Conservation (phyloP, 53 echinoderm and acorn worm genomes). For the Temnopleurus reevesii region DNA sequence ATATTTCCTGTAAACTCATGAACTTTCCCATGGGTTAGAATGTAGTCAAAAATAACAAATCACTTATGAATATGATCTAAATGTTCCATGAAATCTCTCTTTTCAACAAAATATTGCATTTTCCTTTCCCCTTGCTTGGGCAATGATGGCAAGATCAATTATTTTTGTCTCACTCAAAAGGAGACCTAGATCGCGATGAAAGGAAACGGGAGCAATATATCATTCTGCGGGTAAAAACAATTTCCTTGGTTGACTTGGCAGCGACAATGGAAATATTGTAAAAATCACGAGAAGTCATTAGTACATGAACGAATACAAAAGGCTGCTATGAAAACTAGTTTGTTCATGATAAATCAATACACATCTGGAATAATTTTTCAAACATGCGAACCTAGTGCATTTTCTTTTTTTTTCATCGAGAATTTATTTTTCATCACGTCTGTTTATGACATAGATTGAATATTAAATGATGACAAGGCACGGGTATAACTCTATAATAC, state of each 20-base stretch:
- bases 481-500: no score
- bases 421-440: no score
- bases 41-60: conserved; percentile 5
- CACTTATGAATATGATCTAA: neutral
- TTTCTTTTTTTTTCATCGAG: no score
- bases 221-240: conserved; percentile 4
- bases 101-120: neutral
- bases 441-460: no score
- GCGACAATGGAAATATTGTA: neutral
- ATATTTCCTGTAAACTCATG: neutral
- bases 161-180: conserved; percentile 22
- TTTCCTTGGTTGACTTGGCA: conserved; percentile 14
- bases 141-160: conserved; percentile 6
- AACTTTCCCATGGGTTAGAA: neutral
- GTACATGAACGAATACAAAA: neutral
- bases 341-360: neutral
- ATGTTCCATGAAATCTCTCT: conserved; percentile 30
- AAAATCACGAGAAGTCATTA: neutral
- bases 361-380: neutral
- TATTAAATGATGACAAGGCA: no score
- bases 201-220: neutral
- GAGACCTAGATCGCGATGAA: conserved; percentile 3
- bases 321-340: conserved; percentile 21
- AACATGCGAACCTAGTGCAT: neutral
- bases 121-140: neutral